Evolutionary conservation across 2,113 vertebrate species (phyloP), one percentile per base, ranked within the genome.

Genomic region (Rhinolophus ferrumequinum): DNA sequence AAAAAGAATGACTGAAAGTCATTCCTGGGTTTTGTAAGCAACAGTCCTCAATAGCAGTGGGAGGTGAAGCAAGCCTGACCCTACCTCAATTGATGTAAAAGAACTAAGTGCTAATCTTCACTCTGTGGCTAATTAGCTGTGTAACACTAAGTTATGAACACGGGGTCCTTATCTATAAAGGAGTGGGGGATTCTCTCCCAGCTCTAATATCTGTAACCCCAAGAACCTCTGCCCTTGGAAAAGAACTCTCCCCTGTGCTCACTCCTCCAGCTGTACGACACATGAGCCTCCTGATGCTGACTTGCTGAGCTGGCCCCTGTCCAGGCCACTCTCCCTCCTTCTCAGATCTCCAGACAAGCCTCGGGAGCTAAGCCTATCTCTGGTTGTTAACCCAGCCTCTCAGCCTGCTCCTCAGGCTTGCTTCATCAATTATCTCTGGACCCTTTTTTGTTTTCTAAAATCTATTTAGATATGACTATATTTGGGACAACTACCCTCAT

Each of bases 361-460:
- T 47, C 69, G 35, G 69, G 54, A 82, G n/a, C 67, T 15, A 30
- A 33, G 66, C 41, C 76, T 28, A 35, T 76, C 24, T 67, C 14
- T 67, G 50, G 54, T 38, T 38, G 41, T 58, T 56, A 50, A 60
- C 11, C 35, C 33, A 60, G 62, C 33, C 47, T 33, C 67, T 30
- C 41, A 60, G 10, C 38, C 54, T 75, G 35, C 19, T 66, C 69
- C 62, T 73, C 1, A 14, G 87, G 19, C 28, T 56, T 26, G 18
- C 41, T 77, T 19, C n/a, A 38, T 18, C 69, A n/a, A 0, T 44
- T 6, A 56, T 21, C 44, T 67, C 44, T 26, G 44, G n/a, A 30
- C 50, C 9, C 28, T 47, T 76, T 69, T 41, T 22, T 84, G 13
- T 72, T 92, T 96, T 77, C 95, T 84, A 70, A 84, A 77, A 52